Conservation (phyloP, 2,113 vertebrate species). For the Daubentonia madagascariensis region DNA sequence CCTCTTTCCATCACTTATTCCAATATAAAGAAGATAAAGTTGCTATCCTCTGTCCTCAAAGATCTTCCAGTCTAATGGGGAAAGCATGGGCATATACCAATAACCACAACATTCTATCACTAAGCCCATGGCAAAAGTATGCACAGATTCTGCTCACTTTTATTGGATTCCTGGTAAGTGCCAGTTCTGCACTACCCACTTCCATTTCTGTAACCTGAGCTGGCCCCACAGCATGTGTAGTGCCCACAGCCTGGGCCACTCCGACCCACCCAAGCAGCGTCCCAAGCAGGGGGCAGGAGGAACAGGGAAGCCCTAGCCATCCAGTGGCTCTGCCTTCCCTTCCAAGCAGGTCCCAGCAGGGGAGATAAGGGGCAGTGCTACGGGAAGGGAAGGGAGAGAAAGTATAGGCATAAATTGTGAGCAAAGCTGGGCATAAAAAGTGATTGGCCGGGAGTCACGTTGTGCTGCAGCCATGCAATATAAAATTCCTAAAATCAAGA, state of each 20-base stretch:
- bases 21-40: neutral
- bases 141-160: neutral
- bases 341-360: neutral
- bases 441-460: neutral
- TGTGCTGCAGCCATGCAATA: neutral
- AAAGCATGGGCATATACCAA: too few relatives aligned
- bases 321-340: neutral
- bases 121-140: neutral
- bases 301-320: neutral
- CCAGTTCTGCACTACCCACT: neutral
- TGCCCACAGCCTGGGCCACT: neutral
- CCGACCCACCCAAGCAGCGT: neutral
- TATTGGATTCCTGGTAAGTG: neutral
- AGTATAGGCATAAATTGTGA: neutral
- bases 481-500: neutral
- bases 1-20: neutral
- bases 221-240: neutral
- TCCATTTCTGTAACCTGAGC: neutral
- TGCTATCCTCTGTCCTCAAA: neutral
- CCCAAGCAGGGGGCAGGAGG: neutral
- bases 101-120: neutral
- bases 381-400: neutral
- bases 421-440: neutral
- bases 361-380: neutral
- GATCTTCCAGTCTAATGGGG: neutral